Percentiles rank a stretch among this genome's conserved stretches.
These are phyloP conservation scores for Galleria mellonella DNA, from an alignment of 1,140 invertebrate genomes.

Conservation along the genomic window DNA sequence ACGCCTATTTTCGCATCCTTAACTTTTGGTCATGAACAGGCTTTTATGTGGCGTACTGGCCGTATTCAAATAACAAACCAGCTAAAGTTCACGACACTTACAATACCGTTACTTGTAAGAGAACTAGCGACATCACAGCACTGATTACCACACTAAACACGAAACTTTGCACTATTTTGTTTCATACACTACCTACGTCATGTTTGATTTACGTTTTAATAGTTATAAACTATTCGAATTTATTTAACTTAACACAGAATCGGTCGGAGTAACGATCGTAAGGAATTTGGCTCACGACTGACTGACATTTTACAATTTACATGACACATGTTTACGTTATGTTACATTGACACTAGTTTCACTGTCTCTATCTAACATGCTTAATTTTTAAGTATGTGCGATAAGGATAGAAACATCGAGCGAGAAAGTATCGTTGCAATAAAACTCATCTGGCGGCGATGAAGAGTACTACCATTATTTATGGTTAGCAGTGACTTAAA, in stretches of 20 bases:
- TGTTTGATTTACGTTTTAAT: neutral
- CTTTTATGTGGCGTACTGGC: too few species aligned
- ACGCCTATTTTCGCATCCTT: too few species aligned
- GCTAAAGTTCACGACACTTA: conserved; percentile 42
- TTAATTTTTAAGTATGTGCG: neutral
- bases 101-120: conserved; percentile 48
- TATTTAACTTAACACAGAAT: too few species aligned
- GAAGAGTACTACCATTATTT: too few species aligned
- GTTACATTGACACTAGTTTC: conserved; percentile 21
- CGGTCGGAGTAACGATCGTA: neutral
- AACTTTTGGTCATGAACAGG: too few species aligned
- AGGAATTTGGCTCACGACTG: conserved; percentile 18
- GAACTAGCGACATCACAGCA: conserved; percentile 30
- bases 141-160: neutral
- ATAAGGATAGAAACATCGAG: too few species aligned
- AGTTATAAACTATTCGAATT: too few species aligned
- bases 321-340: conserved; percentile 21
- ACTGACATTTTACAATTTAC: conserved; percentile 12
- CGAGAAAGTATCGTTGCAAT: too few species aligned
- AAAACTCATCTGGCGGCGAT: too few species aligned
- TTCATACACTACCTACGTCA: neutral
- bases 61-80: too few species aligned
- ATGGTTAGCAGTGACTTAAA: too few species aligned
- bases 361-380: conserved; percentile 18
- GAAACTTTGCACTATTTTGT: neutral